phyloP scores from a whole-genome alignment of 2,888 invertebrate genomes.

The Thumatha senex region DNA sequence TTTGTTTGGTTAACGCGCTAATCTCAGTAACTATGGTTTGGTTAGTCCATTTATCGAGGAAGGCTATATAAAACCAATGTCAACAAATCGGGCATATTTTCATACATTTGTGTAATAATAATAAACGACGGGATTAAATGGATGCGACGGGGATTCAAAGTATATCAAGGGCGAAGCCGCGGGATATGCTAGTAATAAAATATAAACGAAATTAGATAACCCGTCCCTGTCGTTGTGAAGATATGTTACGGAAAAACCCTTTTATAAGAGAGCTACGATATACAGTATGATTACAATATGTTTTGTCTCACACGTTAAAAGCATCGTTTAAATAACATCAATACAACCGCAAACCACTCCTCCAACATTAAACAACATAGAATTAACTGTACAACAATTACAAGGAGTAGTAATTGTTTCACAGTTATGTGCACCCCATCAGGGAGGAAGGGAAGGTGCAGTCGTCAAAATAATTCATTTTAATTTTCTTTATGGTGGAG shows the following conservation, averaged over 20 bases:
- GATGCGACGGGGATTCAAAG: no score
- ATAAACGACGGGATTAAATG: no score
- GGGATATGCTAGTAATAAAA: background rate
- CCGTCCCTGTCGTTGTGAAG: no score
- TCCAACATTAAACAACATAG: conserved; percentile 30
- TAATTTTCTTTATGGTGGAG: conserved; percentile 83
- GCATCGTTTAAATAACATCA: conserved; percentile 3
- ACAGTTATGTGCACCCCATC: conserved; percentile 40
- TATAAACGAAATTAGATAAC: background rate
- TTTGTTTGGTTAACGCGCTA: no score
- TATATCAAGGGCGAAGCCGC: no score
- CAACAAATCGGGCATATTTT: no score
- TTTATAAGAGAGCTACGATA: background rate
- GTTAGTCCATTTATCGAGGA: no score
- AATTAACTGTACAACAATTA: conserved; percentile 75
- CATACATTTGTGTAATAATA: no score
- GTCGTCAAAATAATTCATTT: conserved; percentile 84
- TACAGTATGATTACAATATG: background rate
- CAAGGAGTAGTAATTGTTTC: conserved; percentile 13
- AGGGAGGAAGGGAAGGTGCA: conserved; percentile 41
- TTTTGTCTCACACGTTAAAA: background rate
- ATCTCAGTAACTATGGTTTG: no score
- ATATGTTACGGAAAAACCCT: no score
- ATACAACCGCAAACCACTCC: conserved; percentile 5
- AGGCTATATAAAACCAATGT: no score